Conservation (phyloP, 2,113 vertebrate species). For the Limnothrissa miodon region DNA sequence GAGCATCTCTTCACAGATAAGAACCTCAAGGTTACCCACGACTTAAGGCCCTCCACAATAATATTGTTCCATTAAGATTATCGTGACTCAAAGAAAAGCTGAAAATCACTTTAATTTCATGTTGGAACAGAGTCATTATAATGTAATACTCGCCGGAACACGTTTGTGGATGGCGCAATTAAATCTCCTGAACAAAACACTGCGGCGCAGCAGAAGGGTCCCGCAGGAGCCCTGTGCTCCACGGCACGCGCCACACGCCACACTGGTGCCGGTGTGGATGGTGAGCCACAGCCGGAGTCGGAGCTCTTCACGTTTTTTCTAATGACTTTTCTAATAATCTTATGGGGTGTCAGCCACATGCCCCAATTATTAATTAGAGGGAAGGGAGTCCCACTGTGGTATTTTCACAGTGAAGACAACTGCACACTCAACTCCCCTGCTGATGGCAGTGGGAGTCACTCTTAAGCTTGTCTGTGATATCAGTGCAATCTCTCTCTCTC, state of each 20-base stretch:
- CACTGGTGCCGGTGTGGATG: too few relatives aligned
- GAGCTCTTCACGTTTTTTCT: slow-evolving; percentile 48
- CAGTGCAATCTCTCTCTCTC: too few relatives aligned
- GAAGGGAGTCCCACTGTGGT: slow-evolving; percentile 53
- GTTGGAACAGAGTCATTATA: slow-evolving; percentile 70
- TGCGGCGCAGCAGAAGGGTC: slow-evolving; percentile 53
- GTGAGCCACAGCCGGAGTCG: too few relatives aligned
- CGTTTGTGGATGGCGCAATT: slow-evolving; percentile 72
- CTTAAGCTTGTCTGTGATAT: slow-evolving; percentile 29
- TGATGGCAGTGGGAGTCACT: slow-evolving; percentile 30
- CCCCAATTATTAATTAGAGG: slow-evolving; percentile 72
- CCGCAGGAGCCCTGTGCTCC: slow-evolving; percentile 56
- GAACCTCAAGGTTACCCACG: slow-evolving; percentile 36
- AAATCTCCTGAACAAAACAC: slow-evolving; percentile 71
- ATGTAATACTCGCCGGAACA: slow-evolving; percentile 71
- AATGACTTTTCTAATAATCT: slow-evolving; percentile 71
- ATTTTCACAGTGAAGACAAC: slow-evolving; percentile 41
- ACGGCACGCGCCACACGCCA: slow-evolving; percentile 39
- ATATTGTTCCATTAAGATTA: slow-evolving; percentile 64
- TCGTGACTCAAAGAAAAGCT: slow-evolving; percentile 49
- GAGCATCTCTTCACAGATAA: slow-evolving; percentile 61
- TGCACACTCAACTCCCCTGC: slow-evolving; percentile 37
- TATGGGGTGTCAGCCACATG: slow-evolving; percentile 58
- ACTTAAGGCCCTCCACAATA: slow-evolving; percentile 51
- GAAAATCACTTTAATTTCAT: slow-evolving; percentile 65